A percentile compares a stretch with the other conserved stretches of the same genome.
Conservation (phyloP, 2,113 vertebrate species). For the Cyanistes caeruleus region DNA sequence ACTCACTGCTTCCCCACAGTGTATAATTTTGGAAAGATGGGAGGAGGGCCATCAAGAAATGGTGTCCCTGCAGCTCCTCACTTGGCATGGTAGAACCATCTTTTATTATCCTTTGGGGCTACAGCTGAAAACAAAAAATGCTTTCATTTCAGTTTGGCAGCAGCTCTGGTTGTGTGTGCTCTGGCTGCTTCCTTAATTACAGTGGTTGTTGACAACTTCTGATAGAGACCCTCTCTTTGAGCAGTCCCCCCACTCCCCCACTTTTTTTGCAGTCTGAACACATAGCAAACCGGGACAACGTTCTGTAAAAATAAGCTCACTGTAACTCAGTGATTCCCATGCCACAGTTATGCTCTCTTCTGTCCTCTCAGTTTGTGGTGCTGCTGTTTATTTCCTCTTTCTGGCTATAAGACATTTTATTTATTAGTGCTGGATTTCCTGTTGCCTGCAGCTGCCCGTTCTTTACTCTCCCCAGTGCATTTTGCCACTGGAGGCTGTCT, state of each 20-base stretch:
- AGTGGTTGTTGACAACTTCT: conserved; percentile 56
- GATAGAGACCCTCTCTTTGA: conserved; percentile 59
- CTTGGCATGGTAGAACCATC: background rate
- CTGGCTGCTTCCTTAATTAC: conserved; percentile 60
- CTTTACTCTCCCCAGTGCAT: background rate
- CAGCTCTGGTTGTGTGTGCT: conserved; percentile 16
- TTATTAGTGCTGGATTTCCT: conserved; percentile 62
- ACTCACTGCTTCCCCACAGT: background rate
- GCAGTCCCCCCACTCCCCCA: background rate
- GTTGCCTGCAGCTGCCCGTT: conserved; percentile 48
- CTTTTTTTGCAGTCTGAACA: conserved; percentile 22
- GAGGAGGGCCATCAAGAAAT: background rate
- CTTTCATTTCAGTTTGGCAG: conserved; percentile 55
- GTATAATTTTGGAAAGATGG: background rate
- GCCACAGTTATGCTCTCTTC: conserved; percentile 12
- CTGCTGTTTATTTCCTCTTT: conserved; percentile 65
- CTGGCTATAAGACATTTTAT: conserved; percentile 40
- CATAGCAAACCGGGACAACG: background rate
- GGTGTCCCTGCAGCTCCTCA: background rate
- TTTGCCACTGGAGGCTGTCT: background rate
- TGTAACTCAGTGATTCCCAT: conserved; percentile 3
- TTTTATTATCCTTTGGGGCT: conserved; percentile 36
- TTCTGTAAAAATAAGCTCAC: conserved; percentile 51
- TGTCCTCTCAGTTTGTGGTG: conserved; percentile 17
- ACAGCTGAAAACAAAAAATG: conserved; percentile 46